Base-by-base conservation (phyloP, 2,797 vertebrate species). In the Ctenopoma kingsleyae region DNA sequence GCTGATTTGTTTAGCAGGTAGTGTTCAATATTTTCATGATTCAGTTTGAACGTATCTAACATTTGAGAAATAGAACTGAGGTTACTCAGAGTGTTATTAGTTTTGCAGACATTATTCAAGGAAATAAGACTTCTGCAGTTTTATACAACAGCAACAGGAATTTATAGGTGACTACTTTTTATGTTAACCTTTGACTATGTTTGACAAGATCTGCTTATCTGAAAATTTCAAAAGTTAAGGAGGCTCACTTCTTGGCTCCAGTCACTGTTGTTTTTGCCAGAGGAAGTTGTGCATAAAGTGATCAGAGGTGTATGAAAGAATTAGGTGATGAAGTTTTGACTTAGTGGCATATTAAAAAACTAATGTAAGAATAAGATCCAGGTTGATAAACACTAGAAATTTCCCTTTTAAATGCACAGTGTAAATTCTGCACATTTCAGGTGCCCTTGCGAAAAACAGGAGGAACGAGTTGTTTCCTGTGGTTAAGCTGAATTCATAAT, bases 401-500 rank as follows among this genome's bases (percentile, higher is more conserved):
- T 53, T 3, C 16, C 23, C 20, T 17, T 17, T 12, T 4, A 2
- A 40, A 54, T 16, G 1, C 0, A 16, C 11, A 32, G 7, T 3
- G 13, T 12, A 6, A 47, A 12, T 23, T 13, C 15, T 7, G 46
- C 60, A 40, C n/a, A 23, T 73, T 71, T 74, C 49, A 47, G 2
- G 40, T 17, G 20, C 10, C 5, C 17, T n/a, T 13, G 2, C 2
- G 2, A 27, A 15, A 61, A 75, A 57, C 61, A 54, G 58, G 63
- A 57, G n/a, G 36, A 76, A 47, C 52, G 22, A 17, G 47, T 76
- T 65, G n/a, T 58, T 78, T 78, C 63, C 61, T 54, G 72, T 59
- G 62, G n/a, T 50, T 81, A 55, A 85, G 53, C 69, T 41, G 65
- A 60, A 50, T 67, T 82, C 65, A 63, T 50, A 62, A 54, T 38